These are phyloP conservation scores for Monopis laevigella DNA, from an alignment of 2,888 invertebrate genomes.

Conservation along the genomic window DNA sequence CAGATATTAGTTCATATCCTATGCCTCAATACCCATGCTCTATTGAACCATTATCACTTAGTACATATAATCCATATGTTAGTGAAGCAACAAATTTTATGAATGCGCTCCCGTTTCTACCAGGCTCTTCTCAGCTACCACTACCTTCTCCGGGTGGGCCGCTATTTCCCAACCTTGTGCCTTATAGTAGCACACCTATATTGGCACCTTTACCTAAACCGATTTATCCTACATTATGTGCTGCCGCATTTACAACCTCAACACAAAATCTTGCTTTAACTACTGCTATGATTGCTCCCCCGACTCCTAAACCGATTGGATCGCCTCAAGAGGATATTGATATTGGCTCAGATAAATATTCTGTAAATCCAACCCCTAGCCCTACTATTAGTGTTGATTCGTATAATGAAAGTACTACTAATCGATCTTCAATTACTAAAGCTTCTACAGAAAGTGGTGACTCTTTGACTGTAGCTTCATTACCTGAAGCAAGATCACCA, in stretches of 20 bases:
- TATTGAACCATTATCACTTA: conserved; percentile 65
- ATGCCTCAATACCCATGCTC: conserved; percentile 67
- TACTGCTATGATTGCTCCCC: conserved; percentile 81
- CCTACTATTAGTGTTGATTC: conserved; percentile 43
- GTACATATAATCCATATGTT: conserved; percentile 59
- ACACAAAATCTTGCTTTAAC: conserved; percentile 85
- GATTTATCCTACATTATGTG: conserved; percentile 67
- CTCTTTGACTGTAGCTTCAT: conserved; percentile 1
- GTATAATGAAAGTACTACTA: conserved; percentile 34
- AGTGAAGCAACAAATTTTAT: conserved; percentile 69
- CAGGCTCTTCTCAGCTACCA: conserved; percentile 69
- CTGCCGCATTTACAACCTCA: conserved; percentile 84
- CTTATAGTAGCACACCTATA: conserved; percentile 62
- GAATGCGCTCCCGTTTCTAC: conserved; percentile 67
- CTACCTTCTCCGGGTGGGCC: conserved; percentile 74
- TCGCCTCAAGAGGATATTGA: conserved; percentile 54
- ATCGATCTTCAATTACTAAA: neutral
- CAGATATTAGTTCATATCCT: conserved; percentile 49
- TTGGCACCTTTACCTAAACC: conserved; percentile 65
- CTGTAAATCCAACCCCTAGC: conserved; percentile 44
- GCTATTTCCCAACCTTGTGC: conserved; percentile 69
- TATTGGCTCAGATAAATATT: conserved; percentile 42
- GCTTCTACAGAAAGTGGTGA: neutral
- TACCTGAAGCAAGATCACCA: conserved; percentile 43
- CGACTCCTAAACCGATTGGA: conserved; percentile 58